Evolutionary conservation across 2,888 invertebrate species (phyloP).

Genomic region (Ormyrus thymus): DNA sequence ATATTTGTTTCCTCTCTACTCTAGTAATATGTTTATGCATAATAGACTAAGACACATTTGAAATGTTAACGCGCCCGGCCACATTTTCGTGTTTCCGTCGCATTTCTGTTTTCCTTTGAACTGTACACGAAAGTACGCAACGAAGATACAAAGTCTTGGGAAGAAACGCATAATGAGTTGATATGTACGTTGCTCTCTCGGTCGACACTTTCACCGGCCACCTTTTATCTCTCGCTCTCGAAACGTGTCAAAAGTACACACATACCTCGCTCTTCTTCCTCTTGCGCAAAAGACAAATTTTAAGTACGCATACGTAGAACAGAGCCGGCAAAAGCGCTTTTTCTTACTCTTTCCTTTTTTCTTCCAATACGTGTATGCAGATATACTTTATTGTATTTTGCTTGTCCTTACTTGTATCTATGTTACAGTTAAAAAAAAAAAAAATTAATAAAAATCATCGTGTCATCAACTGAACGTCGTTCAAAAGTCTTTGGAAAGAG

Average conservation of each 20-base stretch:
- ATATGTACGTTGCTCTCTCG: conserved; percentile 54
- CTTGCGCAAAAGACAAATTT: not conserved
- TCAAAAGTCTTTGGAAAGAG: conserved; percentile 61
- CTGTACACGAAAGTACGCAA: conserved; percentile 49
- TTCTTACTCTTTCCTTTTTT: conserved; percentile 7
- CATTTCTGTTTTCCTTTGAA: conserved; percentile 29
- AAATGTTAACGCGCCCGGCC: no score
- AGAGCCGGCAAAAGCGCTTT: conserved; percentile 40
- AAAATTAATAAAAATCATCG: conserved; percentile 38
- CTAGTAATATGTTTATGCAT: not conserved
- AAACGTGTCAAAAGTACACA: conserved; percentile 17
- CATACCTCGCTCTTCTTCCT: conserved; percentile 9
- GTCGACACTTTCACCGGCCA: conserved; percentile 52
- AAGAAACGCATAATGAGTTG: conserved; percentile 44
- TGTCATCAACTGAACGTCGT: conserved; percentile 41
- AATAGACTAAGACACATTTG: no score
- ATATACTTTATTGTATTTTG: no score
- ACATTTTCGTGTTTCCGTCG: conserved; percentile 46
- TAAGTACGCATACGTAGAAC: not conserved
- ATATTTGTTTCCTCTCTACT: not conserved
- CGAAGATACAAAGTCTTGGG: conserved; percentile 51
- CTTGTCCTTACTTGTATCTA: no score
- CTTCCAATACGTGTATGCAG: not conserved
- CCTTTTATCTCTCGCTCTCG: conserved; percentile 22
- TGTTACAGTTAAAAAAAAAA: not conserved